These are phyloP conservation scores for Tetragonula clypearis DNA, from an alignment of 1,140 invertebrate species.

Conservation along the genomic window DNA sequence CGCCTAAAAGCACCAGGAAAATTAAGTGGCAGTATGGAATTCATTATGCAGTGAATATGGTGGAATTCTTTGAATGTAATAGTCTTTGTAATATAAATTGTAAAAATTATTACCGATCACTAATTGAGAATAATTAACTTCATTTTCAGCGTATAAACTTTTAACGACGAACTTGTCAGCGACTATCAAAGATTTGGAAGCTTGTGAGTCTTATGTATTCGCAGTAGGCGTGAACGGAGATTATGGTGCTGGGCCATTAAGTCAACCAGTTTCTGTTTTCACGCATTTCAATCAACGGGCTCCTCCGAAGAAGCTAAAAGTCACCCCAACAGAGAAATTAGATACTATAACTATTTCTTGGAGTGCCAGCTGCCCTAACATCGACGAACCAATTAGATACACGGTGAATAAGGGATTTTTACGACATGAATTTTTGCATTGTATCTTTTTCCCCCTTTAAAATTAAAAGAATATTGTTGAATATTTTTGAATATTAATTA, in stretches of 20 bases:
- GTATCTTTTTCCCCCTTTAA: not conserved
- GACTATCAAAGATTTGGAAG: constrained; percentile 84
- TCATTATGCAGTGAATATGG: constrained; percentile 83
- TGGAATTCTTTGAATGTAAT: constrained; percentile 81
- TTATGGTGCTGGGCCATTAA: constrained; percentile 85
- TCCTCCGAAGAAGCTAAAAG: constrained; percentile 83
- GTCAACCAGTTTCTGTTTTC: constrained; percentile 80
- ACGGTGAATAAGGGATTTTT: constrained; percentile 78
- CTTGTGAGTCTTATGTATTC: constrained; percentile 89
- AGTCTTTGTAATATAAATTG: not conserved
- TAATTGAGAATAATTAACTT: not conserved
- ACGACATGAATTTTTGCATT: not conserved
- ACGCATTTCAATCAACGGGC: constrained; percentile 86
- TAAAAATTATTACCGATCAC: not conserved
- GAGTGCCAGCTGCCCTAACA: constrained; percentile 82
- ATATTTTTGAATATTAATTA: not conserved
- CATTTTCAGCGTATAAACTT: constrained; percentile 25
- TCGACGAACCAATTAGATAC: constrained; percentile 83
- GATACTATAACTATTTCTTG: constrained; percentile 81
- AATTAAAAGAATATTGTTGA: not conserved
- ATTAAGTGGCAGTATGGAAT: constrained; percentile 85
- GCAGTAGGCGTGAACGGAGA: constrained; percentile 85
- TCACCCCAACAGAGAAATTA: constrained; percentile 79
- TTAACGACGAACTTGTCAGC: constrained; percentile 84
- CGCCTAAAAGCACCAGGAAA: constrained; percentile 82